Conservation (phyloP, 2,797 vertebrate genomes). For the Platalea minor region DNA sequence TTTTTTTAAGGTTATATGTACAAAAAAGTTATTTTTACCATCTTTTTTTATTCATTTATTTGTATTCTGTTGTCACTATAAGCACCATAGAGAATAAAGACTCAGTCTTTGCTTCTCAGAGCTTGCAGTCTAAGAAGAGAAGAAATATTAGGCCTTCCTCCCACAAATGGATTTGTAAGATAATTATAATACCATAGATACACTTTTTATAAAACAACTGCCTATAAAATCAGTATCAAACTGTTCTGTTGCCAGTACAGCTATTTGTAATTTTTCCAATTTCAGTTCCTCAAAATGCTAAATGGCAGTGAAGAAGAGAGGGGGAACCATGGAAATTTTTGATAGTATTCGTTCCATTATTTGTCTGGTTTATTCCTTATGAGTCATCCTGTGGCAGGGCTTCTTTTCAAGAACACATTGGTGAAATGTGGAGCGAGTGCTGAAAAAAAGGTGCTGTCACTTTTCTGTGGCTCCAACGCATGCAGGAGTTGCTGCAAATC, state of each 20-base stretch:
- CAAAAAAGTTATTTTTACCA: neutral
- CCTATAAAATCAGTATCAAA: neutral
- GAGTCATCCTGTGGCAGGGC: neutral
- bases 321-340: neutral
- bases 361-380: accelerated
- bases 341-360: accelerated
- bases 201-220: neutral
- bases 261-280: accelerated
- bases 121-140: neutral
- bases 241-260: neutral
- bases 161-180: neutral
- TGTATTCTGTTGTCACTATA: neutral
- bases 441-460: neutral
- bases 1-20: neutral
- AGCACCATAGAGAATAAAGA: neutral
- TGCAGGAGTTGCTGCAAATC: accelerated
- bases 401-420: neutral
- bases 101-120: neutral
- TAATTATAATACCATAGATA: neutral
- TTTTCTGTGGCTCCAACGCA: accelerated
- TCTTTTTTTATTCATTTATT: neutral
- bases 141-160: neutral
- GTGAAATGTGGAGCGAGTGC: neutral
- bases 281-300: neutral
- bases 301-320: neutral